These are phyloP conservation scores for Oncorhynchus kisutch DNA, from an alignment of 2,113 vertebrate species.

Conservation along the genomic window DNA sequence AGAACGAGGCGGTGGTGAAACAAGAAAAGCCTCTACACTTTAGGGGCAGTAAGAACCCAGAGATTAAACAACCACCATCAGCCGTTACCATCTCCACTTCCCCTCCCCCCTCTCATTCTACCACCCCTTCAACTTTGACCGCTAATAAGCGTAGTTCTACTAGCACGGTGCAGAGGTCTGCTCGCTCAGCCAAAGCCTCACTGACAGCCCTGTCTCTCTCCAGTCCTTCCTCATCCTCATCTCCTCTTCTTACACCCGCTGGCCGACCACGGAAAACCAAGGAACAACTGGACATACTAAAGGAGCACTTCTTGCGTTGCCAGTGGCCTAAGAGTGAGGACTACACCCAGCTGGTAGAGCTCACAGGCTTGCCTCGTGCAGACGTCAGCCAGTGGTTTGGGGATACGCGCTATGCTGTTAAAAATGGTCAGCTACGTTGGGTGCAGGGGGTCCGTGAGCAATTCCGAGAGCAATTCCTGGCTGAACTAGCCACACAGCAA, in stretches of 20 bases:
- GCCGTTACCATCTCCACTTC: slow-evolving; percentile 38
- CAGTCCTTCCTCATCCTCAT: slow-evolving; percentile 61
- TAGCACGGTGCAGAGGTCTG: slow-evolving; percentile 60
- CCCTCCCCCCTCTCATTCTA: slow-evolving; percentile 49
- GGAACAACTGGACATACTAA: slow-evolving; percentile 85
- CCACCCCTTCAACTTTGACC: slow-evolving; percentile 51
- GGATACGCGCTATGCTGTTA: slow-evolving; percentile 88
- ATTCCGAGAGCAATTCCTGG: slow-evolving; percentile 60
- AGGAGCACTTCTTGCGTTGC: slow-evolving; percentile 83
- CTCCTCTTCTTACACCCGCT: slow-evolving; percentile 67
- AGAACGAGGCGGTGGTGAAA: slow-evolving; percentile 33
- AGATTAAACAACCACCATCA: slow-evolving; percentile 41
- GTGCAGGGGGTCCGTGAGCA: slow-evolving; percentile 75
- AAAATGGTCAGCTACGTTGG: slow-evolving; percentile 90
- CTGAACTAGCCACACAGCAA: slow-evolving; percentile 70
- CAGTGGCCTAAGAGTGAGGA: slow-evolving; percentile 88
- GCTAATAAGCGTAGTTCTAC: slow-evolving; percentile 60
- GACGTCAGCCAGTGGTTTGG: slow-evolving; percentile 94
- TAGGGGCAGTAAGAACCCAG: slow-evolving; percentile 54
- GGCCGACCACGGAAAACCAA: slow-evolving; percentile 85
- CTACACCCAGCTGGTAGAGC: slow-evolving; percentile 81
- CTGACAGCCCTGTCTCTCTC: slow-evolving; percentile 39
- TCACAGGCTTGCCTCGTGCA: slow-evolving; percentile 82
- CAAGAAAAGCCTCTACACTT: slow-evolving; percentile 64
- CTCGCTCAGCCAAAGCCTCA: slow-evolving; percentile 56